Evolutionary conservation across 2,113 vertebrate species (phyloP).

Genomic region (Fukomys damarensis): DNA sequence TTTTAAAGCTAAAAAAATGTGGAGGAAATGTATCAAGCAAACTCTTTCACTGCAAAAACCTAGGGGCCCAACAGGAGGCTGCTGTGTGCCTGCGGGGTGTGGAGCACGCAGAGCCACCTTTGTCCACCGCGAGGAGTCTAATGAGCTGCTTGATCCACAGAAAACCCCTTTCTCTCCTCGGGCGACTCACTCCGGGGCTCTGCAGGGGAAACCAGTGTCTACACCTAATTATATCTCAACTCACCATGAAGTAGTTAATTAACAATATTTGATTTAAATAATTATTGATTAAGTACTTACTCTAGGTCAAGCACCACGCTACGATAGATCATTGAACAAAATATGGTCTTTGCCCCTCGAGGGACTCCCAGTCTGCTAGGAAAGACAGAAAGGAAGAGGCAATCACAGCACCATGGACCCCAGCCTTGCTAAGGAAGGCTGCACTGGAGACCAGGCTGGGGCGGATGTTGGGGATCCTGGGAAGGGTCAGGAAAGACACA

Average conservation of each 20-base stretch:
- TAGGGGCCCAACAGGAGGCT: not conserved
- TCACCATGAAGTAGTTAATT: conserved; percentile 43
- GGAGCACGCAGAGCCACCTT: not conserved
- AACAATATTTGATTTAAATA: conserved; percentile 65
- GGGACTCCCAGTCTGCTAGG: not conserved
- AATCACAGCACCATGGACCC: not conserved
- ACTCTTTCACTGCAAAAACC: not conserved
- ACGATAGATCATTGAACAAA: conserved; percentile 8
- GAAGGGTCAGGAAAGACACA: not conserved
- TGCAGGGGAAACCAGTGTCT: not conserved
- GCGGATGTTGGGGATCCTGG: not conserved
- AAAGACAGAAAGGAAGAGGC: not conserved
- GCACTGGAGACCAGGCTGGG: not conserved
- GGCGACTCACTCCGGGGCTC: not conserved
- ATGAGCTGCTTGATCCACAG: not conserved
- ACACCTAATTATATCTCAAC: conserved; percentile 3
- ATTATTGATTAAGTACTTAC: conserved; percentile 50
- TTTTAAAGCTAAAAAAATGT: not conserved
- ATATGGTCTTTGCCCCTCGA: not conserved
- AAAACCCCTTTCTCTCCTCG: not conserved
- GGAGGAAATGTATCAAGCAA: not conserved
- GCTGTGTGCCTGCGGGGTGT: not conserved
- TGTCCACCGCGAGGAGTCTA: not conserved
- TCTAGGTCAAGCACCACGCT: not conserved
- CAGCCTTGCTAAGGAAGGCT: not conserved